Base-by-base conservation (phyloP, 1,140 invertebrate genomes). In the Eulimnadia texana region DNA sequence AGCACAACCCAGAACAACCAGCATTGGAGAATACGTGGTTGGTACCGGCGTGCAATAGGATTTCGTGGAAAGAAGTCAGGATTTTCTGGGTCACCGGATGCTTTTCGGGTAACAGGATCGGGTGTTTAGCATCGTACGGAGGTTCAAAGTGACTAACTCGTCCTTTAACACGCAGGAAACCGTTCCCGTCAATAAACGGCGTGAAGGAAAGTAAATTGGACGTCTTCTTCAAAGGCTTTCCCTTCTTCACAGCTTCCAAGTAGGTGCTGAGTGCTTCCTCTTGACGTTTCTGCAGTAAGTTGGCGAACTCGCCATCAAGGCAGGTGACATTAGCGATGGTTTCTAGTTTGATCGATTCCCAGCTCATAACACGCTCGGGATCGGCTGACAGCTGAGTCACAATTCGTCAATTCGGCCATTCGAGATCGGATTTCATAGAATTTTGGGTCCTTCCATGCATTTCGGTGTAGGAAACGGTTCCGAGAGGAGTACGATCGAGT, bases 361-460 rank as follows among this genome's bases (percentile, higher is more conserved):
- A n/a, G n/a, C n/a, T n/a, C n/a, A n/a, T n/a, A n/a, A n/a, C n/a
- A n/a, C n/a, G n/a, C n/a, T n/a, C n/a, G n/a, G n/a, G n/a, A n/a
- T n/a, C n/a, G n/a, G n/a, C n/a, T n/a, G n/a, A n/a, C 19, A n/a
- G n/a, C n/a, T n/a, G n/a, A n/a, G n/a, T n/a, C n/a, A n/a, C n/a
- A n/a, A n/a, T n/a, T n/a, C n/a, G 65, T 67, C 1, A 69, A 55
- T 25, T 9, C 20, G 3, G 50, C 33, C 60, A 19, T 3, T 33
- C 53, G n/a, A 64, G 42, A 50, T 24, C 16, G 22, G 54, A 19
- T 25, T 24, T n/a, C 19, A n/a, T 20, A 19, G 49, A 3, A 47
- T 50, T 0, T 10, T 11, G 3, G 16, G n/a, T 42, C 3, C 28
- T 3, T 19, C 16, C 2, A 19, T 16, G 6, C 13, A 10, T 3